phyloP scores from a whole-genome alignment of 2,797 vertebrate species.

The Onychomys leucogaster region DNA sequence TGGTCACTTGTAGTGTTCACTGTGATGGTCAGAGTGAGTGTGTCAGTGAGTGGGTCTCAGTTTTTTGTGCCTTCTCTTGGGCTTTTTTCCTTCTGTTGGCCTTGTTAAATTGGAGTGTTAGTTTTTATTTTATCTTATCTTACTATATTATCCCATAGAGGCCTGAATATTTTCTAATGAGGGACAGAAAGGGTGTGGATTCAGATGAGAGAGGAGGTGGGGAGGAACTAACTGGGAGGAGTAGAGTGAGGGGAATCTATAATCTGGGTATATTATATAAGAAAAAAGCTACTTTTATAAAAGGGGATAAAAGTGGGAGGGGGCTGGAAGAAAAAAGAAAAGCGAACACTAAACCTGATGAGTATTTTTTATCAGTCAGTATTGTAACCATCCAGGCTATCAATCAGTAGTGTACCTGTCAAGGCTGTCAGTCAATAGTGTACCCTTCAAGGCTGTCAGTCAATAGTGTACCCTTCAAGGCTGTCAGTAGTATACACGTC shows the following conservation, averaged over 20 bases:
- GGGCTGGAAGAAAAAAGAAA: background rate
- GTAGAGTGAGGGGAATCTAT: background rate
- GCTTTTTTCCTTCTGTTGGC: no score
- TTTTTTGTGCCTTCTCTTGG: background rate
- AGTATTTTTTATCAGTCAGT: background rate
- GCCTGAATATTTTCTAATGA: background rate
- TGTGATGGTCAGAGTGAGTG: background rate
- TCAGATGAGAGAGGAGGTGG: background rate
- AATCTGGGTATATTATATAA: background rate
- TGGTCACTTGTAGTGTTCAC: background rate
- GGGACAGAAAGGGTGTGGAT: background rate
- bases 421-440: background rate
- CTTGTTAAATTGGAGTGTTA: background rate
- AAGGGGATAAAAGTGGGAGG: background rate
- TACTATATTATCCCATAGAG: background rate
- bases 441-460: no score
- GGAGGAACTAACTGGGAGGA: no score
- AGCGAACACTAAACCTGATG: background rate
- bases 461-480: background rate
- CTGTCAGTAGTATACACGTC: background rate
- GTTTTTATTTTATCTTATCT: background rate
- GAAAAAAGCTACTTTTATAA: no score
- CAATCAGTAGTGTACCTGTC: background rate
- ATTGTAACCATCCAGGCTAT: background rate
- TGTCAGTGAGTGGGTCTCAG: background rate